phyloP scores from a whole-genome alignment of 2,113 vertebrate species.

The Cnemophilus loriae region DNA sequence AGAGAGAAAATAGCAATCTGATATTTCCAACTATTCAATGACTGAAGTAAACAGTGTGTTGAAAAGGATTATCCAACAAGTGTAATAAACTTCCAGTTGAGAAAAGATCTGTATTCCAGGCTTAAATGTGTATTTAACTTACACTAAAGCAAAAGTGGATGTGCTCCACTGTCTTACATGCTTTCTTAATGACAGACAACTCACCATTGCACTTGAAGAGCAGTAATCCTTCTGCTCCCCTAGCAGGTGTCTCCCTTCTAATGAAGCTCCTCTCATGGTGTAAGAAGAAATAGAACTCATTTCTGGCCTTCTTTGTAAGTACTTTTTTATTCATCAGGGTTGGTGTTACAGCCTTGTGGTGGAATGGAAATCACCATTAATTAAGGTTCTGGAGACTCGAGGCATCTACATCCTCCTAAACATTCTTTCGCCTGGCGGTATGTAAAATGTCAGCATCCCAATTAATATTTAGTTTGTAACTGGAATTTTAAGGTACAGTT shows the following conservation, averaged over 20 bases:
- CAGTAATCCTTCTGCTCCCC: not conserved
- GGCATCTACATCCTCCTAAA: not conserved
- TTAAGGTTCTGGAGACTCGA: not conserved
- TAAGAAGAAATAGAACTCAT: not conserved
- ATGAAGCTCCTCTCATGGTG: not conserved
- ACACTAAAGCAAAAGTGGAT: not conserved
- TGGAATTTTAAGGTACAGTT: not conserved
- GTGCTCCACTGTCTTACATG: not conserved
- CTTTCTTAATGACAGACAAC: not conserved
- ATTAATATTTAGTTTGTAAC: constrained; percentile 5
- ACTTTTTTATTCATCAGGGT: not conserved
- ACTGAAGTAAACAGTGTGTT: not conserved
- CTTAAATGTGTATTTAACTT: not conserved
- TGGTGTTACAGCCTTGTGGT: not conserved
- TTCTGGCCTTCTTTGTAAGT: not conserved
- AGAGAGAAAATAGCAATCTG: not conserved
- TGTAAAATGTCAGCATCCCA: constrained; percentile 27
- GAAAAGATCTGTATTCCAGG: not conserved
- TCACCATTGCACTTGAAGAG: not conserved
- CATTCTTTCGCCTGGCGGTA: not conserved
- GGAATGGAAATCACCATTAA: constrained; percentile 18
- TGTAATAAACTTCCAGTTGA: not conserved
- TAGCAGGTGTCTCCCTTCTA: not conserved
- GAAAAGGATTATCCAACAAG: not conserved
- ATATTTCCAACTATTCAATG: not conserved